Percentiles rank a stretch among this genome's conserved stretches.
phyloP scores from a whole-genome alignment of 2,113 vertebrate genomes.

The Vicugna pacos region DNA sequence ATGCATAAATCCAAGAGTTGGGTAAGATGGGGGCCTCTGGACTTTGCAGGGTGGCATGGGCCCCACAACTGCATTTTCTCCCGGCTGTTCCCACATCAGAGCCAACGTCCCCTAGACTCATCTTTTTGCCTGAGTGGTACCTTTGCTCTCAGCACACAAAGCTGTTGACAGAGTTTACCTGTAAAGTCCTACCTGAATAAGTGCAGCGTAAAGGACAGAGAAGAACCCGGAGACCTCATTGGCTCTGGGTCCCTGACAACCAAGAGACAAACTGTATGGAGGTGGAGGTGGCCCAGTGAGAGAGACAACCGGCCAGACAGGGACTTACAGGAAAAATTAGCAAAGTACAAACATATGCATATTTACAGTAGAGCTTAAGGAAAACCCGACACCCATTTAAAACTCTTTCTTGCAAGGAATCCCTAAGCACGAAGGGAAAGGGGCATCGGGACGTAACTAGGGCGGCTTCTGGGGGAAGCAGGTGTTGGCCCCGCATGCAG shows the following conservation, averaged over 20 bases:
- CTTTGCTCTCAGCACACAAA: background rate
- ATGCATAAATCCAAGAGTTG: too few species aligned
- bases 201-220: rapidly evolving
- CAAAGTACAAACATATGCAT: rapidly evolving
- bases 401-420: background rate
- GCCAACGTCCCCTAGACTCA: too few species aligned
- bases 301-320: too few species aligned
- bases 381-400: background rate
- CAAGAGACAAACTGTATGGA: background rate
- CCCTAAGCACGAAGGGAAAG: background rate
- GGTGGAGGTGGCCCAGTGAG: background rate
- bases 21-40: too few species aligned
- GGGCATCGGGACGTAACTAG: background rate
- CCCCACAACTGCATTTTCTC: background rate
- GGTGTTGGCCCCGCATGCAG: background rate
- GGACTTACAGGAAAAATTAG: background rate
- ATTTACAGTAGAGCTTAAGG: background rate
- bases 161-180: background rate
- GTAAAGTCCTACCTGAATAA: background rate
- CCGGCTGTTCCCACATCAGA: rapidly evolving
- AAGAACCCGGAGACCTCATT: background rate
- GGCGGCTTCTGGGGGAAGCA: rapidly evolving
- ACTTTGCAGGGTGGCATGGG: background rate
- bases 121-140: too few species aligned
- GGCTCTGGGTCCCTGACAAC: background rate